These are phyloP conservation scores for Danio tinwini DNA, from an alignment of 2,797 vertebrate species.

Conservation along the genomic window DNA sequence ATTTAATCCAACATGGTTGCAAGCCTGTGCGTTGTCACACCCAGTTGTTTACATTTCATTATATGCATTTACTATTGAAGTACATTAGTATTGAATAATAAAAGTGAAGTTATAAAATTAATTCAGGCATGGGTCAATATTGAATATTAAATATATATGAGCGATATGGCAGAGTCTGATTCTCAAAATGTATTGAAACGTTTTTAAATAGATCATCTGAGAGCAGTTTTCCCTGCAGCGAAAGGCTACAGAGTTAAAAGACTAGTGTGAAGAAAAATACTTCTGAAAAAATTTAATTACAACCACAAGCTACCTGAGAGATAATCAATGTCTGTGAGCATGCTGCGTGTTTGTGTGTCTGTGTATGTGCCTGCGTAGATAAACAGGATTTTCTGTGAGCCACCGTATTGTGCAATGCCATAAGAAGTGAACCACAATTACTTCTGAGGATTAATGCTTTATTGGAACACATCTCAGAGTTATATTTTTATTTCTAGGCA, in stretches of 20 bases:
- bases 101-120: background rate
- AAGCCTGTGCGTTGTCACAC: background rate
- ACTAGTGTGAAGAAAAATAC: slow-evolving; percentile 3
- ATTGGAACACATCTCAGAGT: slow-evolving; percentile 1
- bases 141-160: no score
- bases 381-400: background rate
- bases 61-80: background rate
- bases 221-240: background rate
- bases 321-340: slow-evolving; percentile 20
- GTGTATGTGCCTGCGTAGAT: background rate
- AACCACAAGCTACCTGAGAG: slow-evolving; percentile 14
- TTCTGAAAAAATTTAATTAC: slow-evolving; percentile 29
- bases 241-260: background rate
- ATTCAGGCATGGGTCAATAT: background rate
- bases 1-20: background rate
- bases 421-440: background rate
- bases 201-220: background rate
- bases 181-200: slow-evolving; percentile 18
- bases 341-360: background rate
- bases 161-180: background rate
- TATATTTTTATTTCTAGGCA: background rate
- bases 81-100: background rate
- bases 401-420: background rate
- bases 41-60: background rate
- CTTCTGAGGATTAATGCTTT: slow-evolving; percentile 1